phyloP scores from a whole-genome alignment of 2,113 vertebrate genomes.

The Merops nubicus region DNA sequence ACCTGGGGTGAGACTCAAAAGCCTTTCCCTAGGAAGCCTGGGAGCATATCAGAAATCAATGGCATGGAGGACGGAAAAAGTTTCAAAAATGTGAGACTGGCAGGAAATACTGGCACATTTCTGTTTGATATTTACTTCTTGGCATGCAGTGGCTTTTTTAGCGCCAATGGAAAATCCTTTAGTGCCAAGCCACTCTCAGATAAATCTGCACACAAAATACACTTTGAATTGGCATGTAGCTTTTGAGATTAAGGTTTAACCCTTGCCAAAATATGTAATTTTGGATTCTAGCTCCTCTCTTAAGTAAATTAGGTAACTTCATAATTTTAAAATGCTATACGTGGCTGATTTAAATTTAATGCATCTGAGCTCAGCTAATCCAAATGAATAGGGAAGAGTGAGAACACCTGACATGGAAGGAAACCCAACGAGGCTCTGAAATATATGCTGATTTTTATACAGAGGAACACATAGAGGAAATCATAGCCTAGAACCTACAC shows the following conservation, averaged over 20 bases:
- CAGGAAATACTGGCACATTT: slow-evolving; percentile 73
- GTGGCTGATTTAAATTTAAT: not conserved
- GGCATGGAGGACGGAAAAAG: slow-evolving; percentile 77
- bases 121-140: slow-evolving; percentile 75
- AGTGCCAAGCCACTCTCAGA: slow-evolving; percentile 78
- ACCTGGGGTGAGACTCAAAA: slow-evolving; percentile 47
- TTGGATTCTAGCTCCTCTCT: slow-evolving; percentile 33
- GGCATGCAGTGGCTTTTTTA: slow-evolving; percentile 53
- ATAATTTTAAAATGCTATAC: not conserved
- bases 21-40: slow-evolving; percentile 75
- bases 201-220: slow-evolving; percentile 68
- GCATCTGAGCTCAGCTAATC: not conserved
- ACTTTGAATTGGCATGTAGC: slow-evolving; percentile 60
- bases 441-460: not conserved
- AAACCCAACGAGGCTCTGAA: not conserved
- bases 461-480: not conserved
- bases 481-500: not conserved
- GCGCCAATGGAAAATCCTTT: slow-evolving; percentile 79
- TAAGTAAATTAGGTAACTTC: slow-evolving; percentile 6
- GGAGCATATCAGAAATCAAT: slow-evolving; percentile 70
- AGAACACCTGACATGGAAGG: not conserved
- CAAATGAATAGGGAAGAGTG: not conserved
- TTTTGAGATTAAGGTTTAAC: slow-evolving; percentile 39
- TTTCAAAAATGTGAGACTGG: slow-evolving; percentile 79
- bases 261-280: slow-evolving; percentile 46